Base-by-base conservation (phyloP, 2,888 invertebrate species). In the Ecdyonurus torrentis region DNA sequence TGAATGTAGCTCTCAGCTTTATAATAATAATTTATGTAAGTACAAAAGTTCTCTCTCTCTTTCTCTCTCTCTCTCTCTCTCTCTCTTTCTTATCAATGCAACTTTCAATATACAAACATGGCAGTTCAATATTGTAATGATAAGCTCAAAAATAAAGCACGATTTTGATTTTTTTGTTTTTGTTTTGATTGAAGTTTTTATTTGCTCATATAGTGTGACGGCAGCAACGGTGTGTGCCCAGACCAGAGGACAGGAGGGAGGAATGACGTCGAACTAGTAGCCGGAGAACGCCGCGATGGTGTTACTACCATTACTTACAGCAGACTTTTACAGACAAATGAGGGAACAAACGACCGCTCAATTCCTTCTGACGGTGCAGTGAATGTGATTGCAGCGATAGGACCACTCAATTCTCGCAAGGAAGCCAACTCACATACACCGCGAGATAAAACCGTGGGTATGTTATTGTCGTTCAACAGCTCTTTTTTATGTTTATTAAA, bases 381-480 rank as follows among this genome's bases (percentile, higher is more conserved):
- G 23, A 88, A 86, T 24, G 86, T 93, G 2, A 89, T 94, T 62
- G 92, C 91, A 0, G 93, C 93, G 2, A 89, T 93, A 68, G 93
- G 94, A 0, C 86, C 87, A 0, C 77, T 94, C 25, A 91, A 91
- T 77, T 79, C 82, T 0, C 76, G 84, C 62, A 83, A 83, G 68
- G 91, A 93, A 72, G 91, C 92, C 2, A 91, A 91, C 70, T 88
- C 91, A 0, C 93, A 93, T 73, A 83, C 83, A 61, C 79, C 81
- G 66, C 81, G 82, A 71, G 87, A 88, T 70, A 84, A 83, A 68
- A 88, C 87, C 0, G 80, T 79, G 66, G 75, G 77, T 77, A 66
- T 68, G 66, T n/a, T n/a, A n/a, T n/a, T 52, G 22, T 10, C 18
- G 18, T 1, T 3, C 1, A 2, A 58, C 18, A 58, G 15, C 23